Conservation (phyloP, 2,113 vertebrate species). For the Charina bottae region DNA sequence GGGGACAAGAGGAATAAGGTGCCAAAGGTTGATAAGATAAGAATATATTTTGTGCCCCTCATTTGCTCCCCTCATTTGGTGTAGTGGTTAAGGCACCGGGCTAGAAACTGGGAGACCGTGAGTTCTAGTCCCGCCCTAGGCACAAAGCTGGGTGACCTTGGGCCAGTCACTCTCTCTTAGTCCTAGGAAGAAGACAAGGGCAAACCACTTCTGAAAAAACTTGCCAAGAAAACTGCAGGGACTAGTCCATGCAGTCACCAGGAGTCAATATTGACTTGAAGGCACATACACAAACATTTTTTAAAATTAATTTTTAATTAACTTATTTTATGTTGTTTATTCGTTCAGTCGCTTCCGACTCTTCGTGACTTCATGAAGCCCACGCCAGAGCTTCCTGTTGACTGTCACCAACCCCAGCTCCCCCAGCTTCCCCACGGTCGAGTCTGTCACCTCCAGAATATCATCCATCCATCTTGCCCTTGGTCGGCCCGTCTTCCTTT, state of each 20-base stretch:
- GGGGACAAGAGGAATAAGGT: not conserved
- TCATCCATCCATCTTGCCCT: too few species aligned
- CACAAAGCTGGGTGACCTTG: not conserved
- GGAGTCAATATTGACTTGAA: not conserved
- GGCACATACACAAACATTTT: too few species aligned
- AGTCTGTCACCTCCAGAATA: too few species aligned
- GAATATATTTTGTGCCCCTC: not conserved
- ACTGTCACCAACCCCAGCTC: too few species aligned
- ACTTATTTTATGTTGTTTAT: too few species aligned
- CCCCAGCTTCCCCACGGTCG: too few species aligned
- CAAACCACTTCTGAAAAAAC: not conserved
- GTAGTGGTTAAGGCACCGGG: not conserved
- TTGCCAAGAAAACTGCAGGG: not conserved
- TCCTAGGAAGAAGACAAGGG: not conserved
- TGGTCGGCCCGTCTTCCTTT: too few species aligned
- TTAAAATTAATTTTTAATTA: too few species aligned
- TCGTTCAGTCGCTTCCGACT: too few species aligned
- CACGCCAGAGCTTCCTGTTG: too few species aligned
- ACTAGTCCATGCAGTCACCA: not conserved
- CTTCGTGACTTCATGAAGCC: too few species aligned
- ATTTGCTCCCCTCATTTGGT: not conserved
- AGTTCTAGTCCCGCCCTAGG: not conserved
- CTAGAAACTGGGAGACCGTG: not conserved
- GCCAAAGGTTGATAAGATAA: not conserved
- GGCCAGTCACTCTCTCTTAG: not conserved